Evolutionary conservation across 2,113 vertebrate genomes (phyloP).

Genomic region (Picathartes gymnocephalus): DNA sequence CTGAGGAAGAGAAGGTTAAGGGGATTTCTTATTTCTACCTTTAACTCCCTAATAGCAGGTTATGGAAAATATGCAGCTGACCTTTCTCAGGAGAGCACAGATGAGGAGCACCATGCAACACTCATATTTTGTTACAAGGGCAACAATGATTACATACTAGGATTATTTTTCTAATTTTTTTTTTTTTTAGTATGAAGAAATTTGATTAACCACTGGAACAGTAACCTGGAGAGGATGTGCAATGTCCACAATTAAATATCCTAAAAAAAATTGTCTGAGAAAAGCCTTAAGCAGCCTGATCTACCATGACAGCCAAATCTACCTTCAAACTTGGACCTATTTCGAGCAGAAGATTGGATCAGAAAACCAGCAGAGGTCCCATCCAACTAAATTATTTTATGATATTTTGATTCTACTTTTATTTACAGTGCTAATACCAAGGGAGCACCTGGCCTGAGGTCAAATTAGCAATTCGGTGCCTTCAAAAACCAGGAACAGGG

Average conservation of each 20-base stretch:
- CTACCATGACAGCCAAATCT: neutral
- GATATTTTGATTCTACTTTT: neutral
- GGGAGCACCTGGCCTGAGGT: neutral
- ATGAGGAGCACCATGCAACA: neutral
- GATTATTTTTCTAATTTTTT: neutral
- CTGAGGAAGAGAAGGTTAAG: neutral
- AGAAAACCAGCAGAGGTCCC: neutral
- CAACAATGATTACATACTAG: neutral
- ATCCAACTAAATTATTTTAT: neutral
- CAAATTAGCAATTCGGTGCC: neutral
- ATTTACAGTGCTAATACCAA: neutral
- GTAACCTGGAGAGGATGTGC: neutral
- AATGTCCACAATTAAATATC: neutral
- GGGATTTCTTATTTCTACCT: neutral
- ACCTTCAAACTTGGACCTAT: neutral
- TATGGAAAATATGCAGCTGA: neutral
- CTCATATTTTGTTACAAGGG: neutral
- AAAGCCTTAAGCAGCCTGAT: neutral
- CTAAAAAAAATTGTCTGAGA: neutral
- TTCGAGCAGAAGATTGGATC: neutral
- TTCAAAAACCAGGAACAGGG: neutral
- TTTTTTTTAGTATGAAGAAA: neutral
- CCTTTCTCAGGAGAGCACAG: neutral
- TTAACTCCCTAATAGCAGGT: neutral
- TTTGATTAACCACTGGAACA: neutral